phyloP scores from a whole-genome alignment of 92 coral and sea anemone species.

The Paramuricea clavata region DNA sequence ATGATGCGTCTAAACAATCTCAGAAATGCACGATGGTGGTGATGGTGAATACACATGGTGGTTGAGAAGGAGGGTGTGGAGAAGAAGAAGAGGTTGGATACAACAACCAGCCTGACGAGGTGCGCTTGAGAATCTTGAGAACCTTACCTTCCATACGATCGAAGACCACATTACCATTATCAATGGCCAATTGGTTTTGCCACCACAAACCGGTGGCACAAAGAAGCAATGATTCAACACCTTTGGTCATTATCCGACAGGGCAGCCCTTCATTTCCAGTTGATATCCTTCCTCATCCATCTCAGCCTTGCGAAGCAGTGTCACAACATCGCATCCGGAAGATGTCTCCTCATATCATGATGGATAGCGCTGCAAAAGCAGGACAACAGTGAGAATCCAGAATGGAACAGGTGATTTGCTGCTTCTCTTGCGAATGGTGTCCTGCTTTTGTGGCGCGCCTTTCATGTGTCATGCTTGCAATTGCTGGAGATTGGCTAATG shows the following conservation, averaged over 20 bases:
- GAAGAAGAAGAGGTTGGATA: too few relatives aligned
- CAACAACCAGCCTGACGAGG: too few relatives aligned
- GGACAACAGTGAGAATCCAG: background rate
- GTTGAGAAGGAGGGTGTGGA: background rate
- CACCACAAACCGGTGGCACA: background rate
- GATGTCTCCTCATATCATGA: background rate
- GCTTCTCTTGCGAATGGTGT: background rate
- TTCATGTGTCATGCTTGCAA: background rate
- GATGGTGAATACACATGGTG: too few relatives aligned
- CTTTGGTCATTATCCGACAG: background rate
- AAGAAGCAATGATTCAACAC: background rate
- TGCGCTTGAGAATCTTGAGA: too few relatives aligned
- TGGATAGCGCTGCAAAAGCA: background rate
- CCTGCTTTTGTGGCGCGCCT: background rate
- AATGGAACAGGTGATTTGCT: background rate
- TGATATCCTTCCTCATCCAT: background rate
- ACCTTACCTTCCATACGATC: background rate
- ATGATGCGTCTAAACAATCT: too few relatives aligned
- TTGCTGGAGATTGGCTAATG: background rate
- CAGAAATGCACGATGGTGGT: too few relatives aligned
- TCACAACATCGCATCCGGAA: background rate
- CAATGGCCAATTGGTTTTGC: background rate
- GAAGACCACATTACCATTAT: background rate
- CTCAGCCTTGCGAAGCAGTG: slow-evolving; percentile 3
- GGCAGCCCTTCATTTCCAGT: background rate